These are phyloP conservation scores for Crenuchus spilurus DNA, from an alignment of 2,797 vertebrate species.

Conservation along the genomic window DNA sequence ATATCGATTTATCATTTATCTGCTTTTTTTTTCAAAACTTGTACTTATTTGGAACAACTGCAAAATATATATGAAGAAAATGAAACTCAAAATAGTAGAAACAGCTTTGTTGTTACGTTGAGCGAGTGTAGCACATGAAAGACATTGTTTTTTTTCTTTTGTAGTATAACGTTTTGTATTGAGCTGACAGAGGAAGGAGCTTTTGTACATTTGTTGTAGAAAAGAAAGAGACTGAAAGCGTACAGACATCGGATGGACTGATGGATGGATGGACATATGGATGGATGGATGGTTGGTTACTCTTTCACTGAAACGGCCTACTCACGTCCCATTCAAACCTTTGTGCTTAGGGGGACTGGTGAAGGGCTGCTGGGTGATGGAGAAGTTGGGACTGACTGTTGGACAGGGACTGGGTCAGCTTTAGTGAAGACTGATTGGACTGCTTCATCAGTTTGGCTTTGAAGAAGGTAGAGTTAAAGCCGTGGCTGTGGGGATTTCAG, in stretches of 20 bases:
- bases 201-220: conserved; percentile 84
- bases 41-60: conserved; percentile 64
- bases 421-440: conserved; percentile 43
- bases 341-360: conserved; percentile 79
- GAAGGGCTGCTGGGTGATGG: conserved; percentile 54
- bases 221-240: conserved; percentile 78
- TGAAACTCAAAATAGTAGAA: conserved; percentile 51
- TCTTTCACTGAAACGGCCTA: conserved; percentile 59
- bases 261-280: no score
- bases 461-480: conserved; percentile 9
- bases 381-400: conserved; percentile 28
- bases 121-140: conserved; percentile 77
- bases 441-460: conserved; percentile 49
- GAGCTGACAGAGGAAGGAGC: conserved; percentile 62
- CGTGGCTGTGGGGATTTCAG: conserved; percentile 23
- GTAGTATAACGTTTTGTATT: conserved; percentile 72
- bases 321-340: conserved; percentile 67
- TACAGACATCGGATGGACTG: conserved; percentile 53
- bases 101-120: conserved; percentile 67
- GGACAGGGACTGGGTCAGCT: conserved; percentile 36
- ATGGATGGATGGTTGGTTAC: conserved; percentile 56
- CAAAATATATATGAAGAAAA: conserved; percentile 59
- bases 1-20: conserved; percentile 51
- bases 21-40: conserved; percentile 51
- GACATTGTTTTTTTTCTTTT: conserved; percentile 64